Evolutionary conservation across 2,888 invertebrate species (phyloP).

Genomic region (Bellardia pandia): DNA sequence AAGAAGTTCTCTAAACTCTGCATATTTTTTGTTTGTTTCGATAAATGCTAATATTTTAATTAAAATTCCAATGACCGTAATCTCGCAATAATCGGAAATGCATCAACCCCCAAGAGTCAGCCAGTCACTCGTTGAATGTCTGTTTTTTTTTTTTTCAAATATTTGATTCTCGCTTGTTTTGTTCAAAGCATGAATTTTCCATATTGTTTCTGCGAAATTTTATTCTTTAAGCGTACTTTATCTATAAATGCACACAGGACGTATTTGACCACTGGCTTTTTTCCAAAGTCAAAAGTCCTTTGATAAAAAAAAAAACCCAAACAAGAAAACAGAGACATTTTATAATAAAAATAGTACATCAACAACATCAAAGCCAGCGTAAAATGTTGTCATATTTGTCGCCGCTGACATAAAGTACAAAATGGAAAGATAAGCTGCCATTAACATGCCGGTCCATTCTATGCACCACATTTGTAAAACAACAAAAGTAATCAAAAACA

Average conservation of each 20-base stretch:
- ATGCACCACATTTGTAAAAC: conserved; percentile 47
- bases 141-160: conserved; percentile 5
- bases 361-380: conserved; percentile 69
- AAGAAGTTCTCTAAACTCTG: conserved; percentile 83
- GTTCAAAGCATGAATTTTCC: background rate
- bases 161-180: conserved; percentile 6
- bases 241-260: background rate
- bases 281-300: conserved; percentile 56
- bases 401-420: conserved; percentile 53
- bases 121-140: background rate
- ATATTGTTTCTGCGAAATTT: conserved; percentile 2
- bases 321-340: conserved; percentile 30
- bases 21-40: background rate
- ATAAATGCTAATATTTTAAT: conserved; percentile 58
- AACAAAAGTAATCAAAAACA: conserved; percentile 40
- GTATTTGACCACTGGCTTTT: conserved; percentile 62
- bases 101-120: conserved; percentile 28
- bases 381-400: conserved; percentile 66
- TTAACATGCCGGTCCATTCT: conserved; percentile 63
- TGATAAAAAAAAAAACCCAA: conserved; percentile 53
- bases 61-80: conserved; percentile 64
- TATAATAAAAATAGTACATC: conserved; percentile 55
- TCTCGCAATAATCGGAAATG: background rate
- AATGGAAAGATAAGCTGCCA: conserved; percentile 68
- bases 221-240: background rate